Percentiles rank a stretch among this genome's conserved stretches.
phyloP scores from a whole-genome alignment of 2,888 invertebrate species.

The Tupiocoris notatus region DNA sequence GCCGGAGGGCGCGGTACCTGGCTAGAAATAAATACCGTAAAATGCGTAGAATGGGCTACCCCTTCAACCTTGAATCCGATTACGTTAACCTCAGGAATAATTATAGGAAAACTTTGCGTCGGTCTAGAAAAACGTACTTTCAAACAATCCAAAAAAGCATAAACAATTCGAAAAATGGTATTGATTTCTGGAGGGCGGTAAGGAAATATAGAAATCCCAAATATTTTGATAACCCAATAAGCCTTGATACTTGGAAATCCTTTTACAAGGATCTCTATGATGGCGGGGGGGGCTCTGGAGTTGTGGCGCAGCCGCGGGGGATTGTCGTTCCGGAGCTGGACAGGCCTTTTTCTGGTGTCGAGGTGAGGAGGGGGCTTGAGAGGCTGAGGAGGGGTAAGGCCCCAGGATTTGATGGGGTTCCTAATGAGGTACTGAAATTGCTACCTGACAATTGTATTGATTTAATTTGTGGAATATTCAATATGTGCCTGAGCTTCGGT shows the following conservation, averaged over 20 bases:
- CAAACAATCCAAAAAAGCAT: background rate
- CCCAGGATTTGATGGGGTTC: background rate
- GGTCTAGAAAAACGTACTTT: background rate
- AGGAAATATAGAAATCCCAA: background rate
- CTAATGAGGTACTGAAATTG: background rate
- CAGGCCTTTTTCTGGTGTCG: background rate
- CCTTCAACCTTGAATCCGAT: background rate
- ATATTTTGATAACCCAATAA: background rate
- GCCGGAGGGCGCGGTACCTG: background rate
- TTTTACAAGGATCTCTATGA: slow-evolving; percentile 6
- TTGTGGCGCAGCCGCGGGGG: background rate
- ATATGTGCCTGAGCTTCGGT: background rate
- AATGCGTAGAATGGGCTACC: background rate
- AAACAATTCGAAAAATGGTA: background rate
- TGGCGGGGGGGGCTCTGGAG: no score
- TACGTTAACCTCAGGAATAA: background rate
- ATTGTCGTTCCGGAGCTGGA: background rate
- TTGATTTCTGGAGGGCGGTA: background rate
- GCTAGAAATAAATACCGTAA: background rate
- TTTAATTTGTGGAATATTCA: background rate
- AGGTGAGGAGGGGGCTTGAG: background rate
- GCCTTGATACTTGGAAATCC: background rate
- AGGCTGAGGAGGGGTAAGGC: background rate
- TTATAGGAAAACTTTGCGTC: background rate
- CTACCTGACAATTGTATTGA: background rate